Base-by-base conservation (phyloP, 2,113 vertebrate genomes). In the Dipodomys ordii region DNA sequence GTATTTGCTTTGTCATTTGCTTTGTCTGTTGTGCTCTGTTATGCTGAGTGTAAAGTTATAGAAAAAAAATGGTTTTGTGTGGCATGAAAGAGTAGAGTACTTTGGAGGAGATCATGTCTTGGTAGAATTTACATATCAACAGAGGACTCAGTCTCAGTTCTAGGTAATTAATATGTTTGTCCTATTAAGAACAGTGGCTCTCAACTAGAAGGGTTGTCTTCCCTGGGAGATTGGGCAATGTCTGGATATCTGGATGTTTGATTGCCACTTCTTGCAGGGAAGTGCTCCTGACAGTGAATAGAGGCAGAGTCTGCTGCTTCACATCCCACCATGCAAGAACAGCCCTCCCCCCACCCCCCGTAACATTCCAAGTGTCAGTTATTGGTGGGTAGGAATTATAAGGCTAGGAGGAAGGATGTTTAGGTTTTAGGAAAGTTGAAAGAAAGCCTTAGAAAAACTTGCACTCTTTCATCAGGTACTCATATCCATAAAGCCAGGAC, bases 141-240 rank as follows among this genome's bases (percentile, higher is more conserved):
- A n/a, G 44, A 71, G 49, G 57, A 19, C 20, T 69, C 77, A 69
- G 2, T 82, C 76, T 78, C 7, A 90, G 82, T 87, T 73, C 49
- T 87, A 76, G 39, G 10, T 78, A 78, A 44, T 82, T 71, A 79
- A 69, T 28, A 13, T 74, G 30, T 81, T 82, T 81, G 7, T 77
- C 64, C 2, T 72, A 86, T 83, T 89, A 89, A 44, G 71, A 92
- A 13, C 20, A 79, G 30, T 94, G 83, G 67, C 76, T 92, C 87
- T 96, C 23, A 80, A 9, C 27, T 84, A 25, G 53, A 53, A 81
- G 25, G 22, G 18, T 73, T 92, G 22, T n/a, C 15, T 22, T 32
- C 19, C 16, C 0, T 7, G n/a, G 19, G 16, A 81, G 35, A 23
- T 68, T 91, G 79, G 46, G 30, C 30, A 44, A 2, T 82, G 25